phyloP scores from a whole-genome alignment of 2,797 vertebrate species.

The Protonibea diacanthus region DNA sequence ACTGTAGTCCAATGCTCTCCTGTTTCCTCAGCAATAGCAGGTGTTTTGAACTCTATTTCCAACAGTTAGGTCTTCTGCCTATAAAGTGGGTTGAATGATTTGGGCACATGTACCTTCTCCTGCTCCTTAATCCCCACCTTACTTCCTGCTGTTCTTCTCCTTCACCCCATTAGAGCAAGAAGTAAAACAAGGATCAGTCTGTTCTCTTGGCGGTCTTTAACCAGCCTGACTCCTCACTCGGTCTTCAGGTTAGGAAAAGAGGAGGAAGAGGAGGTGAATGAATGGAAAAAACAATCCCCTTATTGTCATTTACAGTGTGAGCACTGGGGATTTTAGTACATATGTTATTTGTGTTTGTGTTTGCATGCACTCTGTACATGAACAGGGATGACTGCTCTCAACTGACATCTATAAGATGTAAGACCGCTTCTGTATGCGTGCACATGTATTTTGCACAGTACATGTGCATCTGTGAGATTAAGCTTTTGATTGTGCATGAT shows the following conservation, averaged over 20 bases:
- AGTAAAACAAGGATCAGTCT: conserved; percentile 13
- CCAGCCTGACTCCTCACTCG: background rate
- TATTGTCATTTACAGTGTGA: background rate
- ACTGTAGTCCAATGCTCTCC: conserved; percentile 28
- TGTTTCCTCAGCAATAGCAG: conserved; percentile 22
- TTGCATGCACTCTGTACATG: background rate
- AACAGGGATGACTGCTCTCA: background rate
- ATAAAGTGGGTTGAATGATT: background rate
- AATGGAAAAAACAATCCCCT: background rate
- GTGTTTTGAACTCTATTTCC: conserved; percentile 18
- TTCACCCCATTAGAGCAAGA: conserved; percentile 5
- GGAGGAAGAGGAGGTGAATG: background rate
- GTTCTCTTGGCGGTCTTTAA: conserved; percentile 3
- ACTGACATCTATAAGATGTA: background rate
- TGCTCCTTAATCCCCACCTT: background rate
- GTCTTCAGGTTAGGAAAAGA: background rate
- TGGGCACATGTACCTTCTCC: background rate
- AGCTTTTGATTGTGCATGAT: background rate
- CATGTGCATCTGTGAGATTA: background rate
- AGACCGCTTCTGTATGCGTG: background rate
- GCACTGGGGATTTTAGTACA: background rate
- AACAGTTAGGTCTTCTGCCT: conserved; percentile 5
- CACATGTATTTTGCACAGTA: background rate
- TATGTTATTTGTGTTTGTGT: background rate
- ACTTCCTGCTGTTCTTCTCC: background rate